Base-by-base conservation (phyloP, 2,888 invertebrate genomes). In the Rhamnusium bicolor region DNA sequence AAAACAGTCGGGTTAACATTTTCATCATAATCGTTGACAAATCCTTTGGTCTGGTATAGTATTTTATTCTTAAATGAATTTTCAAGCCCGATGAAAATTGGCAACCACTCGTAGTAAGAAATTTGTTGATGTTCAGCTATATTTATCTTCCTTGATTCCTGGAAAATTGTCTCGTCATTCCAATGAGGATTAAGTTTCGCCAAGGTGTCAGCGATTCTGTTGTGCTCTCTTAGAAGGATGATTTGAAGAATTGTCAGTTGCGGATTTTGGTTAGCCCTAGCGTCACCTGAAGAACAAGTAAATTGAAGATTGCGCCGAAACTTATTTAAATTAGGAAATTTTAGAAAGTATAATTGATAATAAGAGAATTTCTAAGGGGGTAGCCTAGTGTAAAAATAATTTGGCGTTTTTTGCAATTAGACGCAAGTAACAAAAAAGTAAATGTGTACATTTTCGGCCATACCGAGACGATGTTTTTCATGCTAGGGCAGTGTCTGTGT, bases 71-170 rank as follows among this genome's bases (percentile, higher is more conserved):
- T 89, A 54, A 91, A 85, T 84, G 92, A 90, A 82, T 92, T 92
- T 14, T 92, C 89, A 47, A 83, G 82, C 18, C 94, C 94, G 56
- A 94, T 89, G 82, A 94, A 91, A 75, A 93, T 91, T 0, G 94
- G 94, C 24, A 94, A 88, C 90, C 93, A 94, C 86, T 94, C 94
- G 83, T 94, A 93, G 84, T 94, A 94, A 71, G 92, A 91, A 82
- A 94, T 93, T 78, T 92, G 91, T 84, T 94, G 94, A 81, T 92
- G 90, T 84, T 92, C 89, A 0, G 93, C 94, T 21, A 92, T 91
- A 71, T 91, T 87, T 70, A 94, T 93, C 49, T 92, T 89, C 53
- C 94, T 89, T 0, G 94, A 90, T 86, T 94, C 94, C 84, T 94
- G 94, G 89, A 90, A 95, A 4, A 92, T 83, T 0, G 89, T 92